Evolutionary conservation across 2,888 invertebrate genomes (phyloP).

Genomic region (Pseudanteris insignis): DNA sequence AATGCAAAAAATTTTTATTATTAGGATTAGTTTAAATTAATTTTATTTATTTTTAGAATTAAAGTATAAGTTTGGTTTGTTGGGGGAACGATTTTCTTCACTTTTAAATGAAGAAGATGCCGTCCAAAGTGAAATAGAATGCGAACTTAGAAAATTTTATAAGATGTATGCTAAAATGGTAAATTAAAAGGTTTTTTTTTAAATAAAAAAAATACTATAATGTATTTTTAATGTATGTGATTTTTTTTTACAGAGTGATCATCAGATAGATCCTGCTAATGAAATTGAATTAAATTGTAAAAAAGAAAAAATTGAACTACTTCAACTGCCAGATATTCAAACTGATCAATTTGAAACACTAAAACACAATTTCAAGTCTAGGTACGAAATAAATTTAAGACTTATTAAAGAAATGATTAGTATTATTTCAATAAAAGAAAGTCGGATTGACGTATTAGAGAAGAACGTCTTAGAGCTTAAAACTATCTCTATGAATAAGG

Average conservation of each 20-base stretch:
- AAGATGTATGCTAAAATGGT: slow-evolving; percentile 32
- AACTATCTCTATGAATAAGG: slow-evolving; percentile 55
- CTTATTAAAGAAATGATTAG: slow-evolving; percentile 54
- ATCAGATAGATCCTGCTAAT: slow-evolving; percentile 16
- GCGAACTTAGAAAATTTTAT: slow-evolving; percentile 33
- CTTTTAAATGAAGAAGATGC: slow-evolving; percentile 35
- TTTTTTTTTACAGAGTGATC: slow-evolving; percentile 22
- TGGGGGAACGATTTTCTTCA: slow-evolving; percentile 36
- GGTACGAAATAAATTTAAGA: slow-evolving; percentile 57
- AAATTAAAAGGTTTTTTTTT: too few species aligned
- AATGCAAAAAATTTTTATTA: background rate
- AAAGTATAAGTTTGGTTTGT: slow-evolving; percentile 19
- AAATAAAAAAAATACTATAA: too few species aligned
- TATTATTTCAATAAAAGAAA: slow-evolving; percentile 50
- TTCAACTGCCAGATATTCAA: slow-evolving; percentile 51
- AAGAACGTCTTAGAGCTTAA: slow-evolving; percentile 56
- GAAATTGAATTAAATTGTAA: slow-evolving; percentile 21
- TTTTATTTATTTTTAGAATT: slow-evolving; percentile 28
- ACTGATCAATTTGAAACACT: slow-evolving; percentile 55
- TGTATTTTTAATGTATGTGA: background rate
- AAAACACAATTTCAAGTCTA: slow-evolving; percentile 55
- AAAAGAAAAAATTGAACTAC: slow-evolving; percentile 64
- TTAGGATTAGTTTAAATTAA: background rate
- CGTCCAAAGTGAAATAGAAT: slow-evolving; percentile 34
- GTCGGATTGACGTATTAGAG: slow-evolving; percentile 54